These are phyloP conservation scores for Dryas iulia DNA, from an alignment of 1,140 invertebrate species.

Conservation along the genomic window DNA sequence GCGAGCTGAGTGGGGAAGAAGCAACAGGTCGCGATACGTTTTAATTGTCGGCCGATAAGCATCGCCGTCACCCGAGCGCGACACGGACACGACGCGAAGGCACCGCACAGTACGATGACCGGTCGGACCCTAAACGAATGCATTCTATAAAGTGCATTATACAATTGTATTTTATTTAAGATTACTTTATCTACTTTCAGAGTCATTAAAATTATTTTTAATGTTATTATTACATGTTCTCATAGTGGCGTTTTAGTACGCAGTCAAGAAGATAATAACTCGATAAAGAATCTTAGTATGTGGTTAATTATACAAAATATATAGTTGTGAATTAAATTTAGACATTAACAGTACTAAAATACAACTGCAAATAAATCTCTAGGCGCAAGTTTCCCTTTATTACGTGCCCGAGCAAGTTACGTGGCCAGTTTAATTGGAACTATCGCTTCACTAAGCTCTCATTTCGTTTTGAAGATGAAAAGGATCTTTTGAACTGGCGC, in stretches of 20 bases:
- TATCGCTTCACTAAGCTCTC: slow-evolving; percentile 28
- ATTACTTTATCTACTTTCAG: slow-evolving; percentile 18
- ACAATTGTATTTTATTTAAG: slow-evolving; percentile 9
- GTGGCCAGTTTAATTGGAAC: slow-evolving; percentile 45
- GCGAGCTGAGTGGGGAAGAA: slow-evolving; percentile 40
- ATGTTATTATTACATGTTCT: too few relatives aligned
- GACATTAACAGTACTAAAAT: slow-evolving; percentile 45
- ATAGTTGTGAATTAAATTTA: neutral
- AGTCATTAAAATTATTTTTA: neutral
- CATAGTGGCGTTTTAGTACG: neutral
- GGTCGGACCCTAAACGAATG: slow-evolving; percentile 59
- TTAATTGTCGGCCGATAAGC: slow-evolving; percentile 75
- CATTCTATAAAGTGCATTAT: slow-evolving; percentile 34
- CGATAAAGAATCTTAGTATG: neutral
- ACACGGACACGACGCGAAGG: slow-evolving; percentile 47
- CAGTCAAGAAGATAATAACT: neutral
- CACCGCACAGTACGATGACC: slow-evolving; percentile 59
- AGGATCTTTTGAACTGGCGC: slow-evolving; percentile 33
- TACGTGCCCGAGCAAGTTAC: slow-evolving; percentile 39
- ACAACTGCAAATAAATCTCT: slow-evolving; percentile 47
- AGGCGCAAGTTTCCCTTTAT: slow-evolving; percentile 52
- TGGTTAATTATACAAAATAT: neutral
- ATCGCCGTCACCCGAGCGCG: slow-evolving; percentile 70
- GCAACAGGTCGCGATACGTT: slow-evolving; percentile 78
- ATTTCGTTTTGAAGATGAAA: slow-evolving; percentile 7